These are phyloP conservation scores for Polypedilum vanderplanki DNA, from an alignment of 1,140 invertebrate species.

Conservation along the genomic window DNA sequence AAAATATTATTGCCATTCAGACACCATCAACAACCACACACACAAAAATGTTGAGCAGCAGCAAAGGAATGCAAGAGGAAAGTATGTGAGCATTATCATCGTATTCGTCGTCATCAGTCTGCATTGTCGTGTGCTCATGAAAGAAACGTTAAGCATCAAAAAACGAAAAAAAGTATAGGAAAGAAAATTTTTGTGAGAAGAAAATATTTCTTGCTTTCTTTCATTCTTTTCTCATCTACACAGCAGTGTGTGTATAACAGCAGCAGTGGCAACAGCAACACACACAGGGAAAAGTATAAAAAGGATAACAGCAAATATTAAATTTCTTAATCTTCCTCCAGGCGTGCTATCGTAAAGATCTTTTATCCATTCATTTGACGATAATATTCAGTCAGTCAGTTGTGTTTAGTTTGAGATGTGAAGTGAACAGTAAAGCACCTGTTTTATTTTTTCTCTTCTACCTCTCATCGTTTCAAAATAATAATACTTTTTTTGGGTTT, in stretches of 20 bases:
- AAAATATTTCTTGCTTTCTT: neutral
- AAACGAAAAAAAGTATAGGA: neutral
- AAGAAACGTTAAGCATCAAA: neutral
- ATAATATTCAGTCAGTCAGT: neutral
- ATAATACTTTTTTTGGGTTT: too few relatives aligned
- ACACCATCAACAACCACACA: neutral
- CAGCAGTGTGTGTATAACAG: neutral
- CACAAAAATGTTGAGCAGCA: neutral
- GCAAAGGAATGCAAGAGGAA: neutral
- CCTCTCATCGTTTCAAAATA: too few relatives aligned
- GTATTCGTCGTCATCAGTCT: neutral
- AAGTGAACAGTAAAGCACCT: neutral
- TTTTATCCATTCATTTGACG: neutral
- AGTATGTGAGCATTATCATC: conserved; percentile 4
- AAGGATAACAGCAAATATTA: conserved; percentile 28
- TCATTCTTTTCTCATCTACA: neutral
- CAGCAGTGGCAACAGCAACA: neutral
- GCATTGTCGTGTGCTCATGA: neutral
- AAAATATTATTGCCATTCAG: neutral
- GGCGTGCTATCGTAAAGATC: conserved; percentile 1
- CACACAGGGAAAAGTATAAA: conserved; percentile 12
- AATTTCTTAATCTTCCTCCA: conserved; percentile 23
- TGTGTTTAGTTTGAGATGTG: neutral
- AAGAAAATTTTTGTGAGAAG: neutral
- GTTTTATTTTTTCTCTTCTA: neutral